These are phyloP conservation scores for Drosophila putrida DNA, from an alignment of 2,888 invertebrate species.

Conservation along the genomic window DNA sequence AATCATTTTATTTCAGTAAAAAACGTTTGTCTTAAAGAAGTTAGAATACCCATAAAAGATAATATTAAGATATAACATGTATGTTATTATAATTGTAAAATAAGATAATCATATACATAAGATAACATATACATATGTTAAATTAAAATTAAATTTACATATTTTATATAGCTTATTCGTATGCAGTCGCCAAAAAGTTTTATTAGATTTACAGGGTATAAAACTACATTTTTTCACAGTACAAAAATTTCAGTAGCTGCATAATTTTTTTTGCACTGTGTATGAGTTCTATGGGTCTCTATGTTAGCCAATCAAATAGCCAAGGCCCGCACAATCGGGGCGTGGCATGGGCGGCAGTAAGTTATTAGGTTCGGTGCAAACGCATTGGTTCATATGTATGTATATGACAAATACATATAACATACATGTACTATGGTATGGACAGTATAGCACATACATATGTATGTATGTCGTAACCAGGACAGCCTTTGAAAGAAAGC, in stretches of 20 bases:
- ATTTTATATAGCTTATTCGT: too few relatives aligned
- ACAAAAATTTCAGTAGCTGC: constrained; percentile 41
- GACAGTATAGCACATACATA: not conserved
- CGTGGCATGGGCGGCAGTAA: constrained; percentile 63
- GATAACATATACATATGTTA: too few relatives aligned
- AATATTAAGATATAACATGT: too few relatives aligned
- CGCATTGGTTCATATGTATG: constrained; percentile 26
- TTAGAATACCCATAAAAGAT: too few relatives aligned
- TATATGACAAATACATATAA: constrained; percentile 9
- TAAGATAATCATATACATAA: too few relatives aligned
- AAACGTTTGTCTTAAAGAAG: too few relatives aligned
- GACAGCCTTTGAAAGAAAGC: constrained; percentile 26
- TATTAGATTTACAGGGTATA: constrained; percentile 40
- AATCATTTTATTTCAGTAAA: too few relatives aligned
- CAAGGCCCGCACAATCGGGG: constrained; percentile 59
- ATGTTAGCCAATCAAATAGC: constrained; percentile 66
- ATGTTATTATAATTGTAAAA: too few relatives aligned
- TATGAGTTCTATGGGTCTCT: constrained; percentile 9
- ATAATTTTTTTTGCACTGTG: constrained; percentile 28
- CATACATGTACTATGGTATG: not conserved
- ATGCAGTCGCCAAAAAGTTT: not conserved
- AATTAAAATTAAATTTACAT: too few relatives aligned
- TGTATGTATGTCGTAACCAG: constrained; percentile 2
- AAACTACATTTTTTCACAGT: constrained; percentile 49
- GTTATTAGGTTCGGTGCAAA: constrained; percentile 13